Evolutionary conservation across 2,113 vertebrate species (phyloP).

Genomic region (Lagopus leucura): DNA sequence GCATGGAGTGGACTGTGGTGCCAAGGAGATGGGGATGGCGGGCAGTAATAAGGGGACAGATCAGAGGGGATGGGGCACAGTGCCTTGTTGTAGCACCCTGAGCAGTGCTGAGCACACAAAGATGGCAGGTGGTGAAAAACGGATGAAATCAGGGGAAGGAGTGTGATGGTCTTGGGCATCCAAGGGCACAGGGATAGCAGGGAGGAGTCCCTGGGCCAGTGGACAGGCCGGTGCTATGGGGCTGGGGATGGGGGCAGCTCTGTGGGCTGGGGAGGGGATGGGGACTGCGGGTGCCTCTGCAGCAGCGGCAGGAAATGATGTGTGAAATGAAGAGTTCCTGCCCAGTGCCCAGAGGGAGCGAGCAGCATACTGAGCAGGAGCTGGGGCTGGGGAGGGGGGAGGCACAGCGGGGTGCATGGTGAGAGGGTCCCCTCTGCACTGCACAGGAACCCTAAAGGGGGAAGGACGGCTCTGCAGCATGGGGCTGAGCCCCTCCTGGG

Average conservation of each 20-base stretch:
- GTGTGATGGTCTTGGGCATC: background rate
- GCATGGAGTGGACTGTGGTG: background rate
- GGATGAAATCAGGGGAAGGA: background rate
- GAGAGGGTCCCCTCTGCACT: background rate
- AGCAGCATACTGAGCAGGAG: constrained; percentile 60
- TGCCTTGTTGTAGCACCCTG: background rate
- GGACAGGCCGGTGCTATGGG: background rate
- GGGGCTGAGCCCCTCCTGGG: background rate
- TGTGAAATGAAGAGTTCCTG: constrained; percentile 73
- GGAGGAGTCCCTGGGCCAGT: background rate
- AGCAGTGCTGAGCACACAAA: fast-evolving
- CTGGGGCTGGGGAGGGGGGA: background rate
- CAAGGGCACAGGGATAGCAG: background rate
- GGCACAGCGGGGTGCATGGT: background rate
- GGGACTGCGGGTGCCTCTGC: constrained; percentile 30
- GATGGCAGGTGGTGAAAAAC: background rate
- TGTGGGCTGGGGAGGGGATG: background rate
- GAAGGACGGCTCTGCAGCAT: background rate
- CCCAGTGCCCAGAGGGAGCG: constrained; percentile 64
- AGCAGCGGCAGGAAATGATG: constrained; percentile 59
- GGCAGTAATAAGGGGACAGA: background rate
- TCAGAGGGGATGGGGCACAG: background rate
- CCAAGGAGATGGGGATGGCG: background rate
- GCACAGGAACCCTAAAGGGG: background rate
- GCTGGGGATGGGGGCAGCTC: background rate